Conservation (phyloP, 92 coral and sea anemone species). For the Blastomussa wellsi region DNA sequence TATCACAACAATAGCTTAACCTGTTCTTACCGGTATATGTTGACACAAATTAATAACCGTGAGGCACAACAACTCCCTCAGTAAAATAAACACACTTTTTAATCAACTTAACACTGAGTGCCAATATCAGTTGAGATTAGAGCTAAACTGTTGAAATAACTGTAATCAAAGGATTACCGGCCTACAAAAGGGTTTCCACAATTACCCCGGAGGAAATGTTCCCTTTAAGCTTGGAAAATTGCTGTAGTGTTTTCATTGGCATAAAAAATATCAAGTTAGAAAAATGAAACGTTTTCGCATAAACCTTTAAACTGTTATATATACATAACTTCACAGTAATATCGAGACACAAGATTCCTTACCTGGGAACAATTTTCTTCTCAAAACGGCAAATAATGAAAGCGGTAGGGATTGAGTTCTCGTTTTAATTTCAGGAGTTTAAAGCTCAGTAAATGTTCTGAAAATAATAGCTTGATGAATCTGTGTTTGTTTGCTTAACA, state of each 20-base stretch:
- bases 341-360: background rate
- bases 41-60: constrained; percentile 4
- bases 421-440: background rate
- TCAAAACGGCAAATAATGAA: background rate
- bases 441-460: background rate
- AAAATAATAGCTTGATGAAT: background rate
- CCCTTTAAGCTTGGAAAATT: constrained; percentile 9
- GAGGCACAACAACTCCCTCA: background rate
- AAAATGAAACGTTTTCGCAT: background rate
- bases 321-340: background rate
- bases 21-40: constrained; percentile 2
- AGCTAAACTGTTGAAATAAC: background rate
- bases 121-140: background rate
- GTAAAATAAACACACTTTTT: background rate
- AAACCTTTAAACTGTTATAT: background rate
- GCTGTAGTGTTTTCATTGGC: background rate
- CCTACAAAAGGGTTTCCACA: background rate
- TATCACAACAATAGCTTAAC: background rate
- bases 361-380: background rate
- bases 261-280: background rate
- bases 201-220: background rate
- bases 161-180: background rate
- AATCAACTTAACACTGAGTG: background rate
- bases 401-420: background rate
- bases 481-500: constrained; percentile 3